These are phyloP conservation scores for Euzetes globulus DNA, from an alignment of 2,888 invertebrate genomes.

Conservation along the genomic window DNA sequence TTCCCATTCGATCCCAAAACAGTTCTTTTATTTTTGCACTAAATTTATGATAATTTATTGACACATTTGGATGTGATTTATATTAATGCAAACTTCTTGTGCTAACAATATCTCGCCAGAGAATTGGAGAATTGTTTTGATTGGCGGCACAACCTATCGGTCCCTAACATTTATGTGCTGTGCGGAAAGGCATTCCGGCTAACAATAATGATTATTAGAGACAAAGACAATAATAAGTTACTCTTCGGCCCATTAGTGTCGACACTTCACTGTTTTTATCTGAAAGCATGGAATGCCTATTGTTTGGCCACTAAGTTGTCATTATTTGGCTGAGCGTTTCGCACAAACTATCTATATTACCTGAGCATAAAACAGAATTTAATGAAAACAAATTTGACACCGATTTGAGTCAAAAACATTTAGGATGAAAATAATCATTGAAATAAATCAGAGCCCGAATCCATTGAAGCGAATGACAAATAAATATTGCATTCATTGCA, in stretches of 20 bases:
- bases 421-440: neutral
- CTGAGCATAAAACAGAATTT: neutral
- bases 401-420: neutral
- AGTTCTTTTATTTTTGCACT: neutral
- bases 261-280: neutral
- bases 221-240: conserved; percentile 23
- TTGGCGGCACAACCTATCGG: conserved; percentile 10
- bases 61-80: conserved; percentile 8
- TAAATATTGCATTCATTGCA: conserved; percentile 8
- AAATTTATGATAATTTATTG: conserved; percentile 23
- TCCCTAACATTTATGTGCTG: neutral
- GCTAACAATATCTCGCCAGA: neutral
- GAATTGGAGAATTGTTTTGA: neutral
- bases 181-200: neutral
- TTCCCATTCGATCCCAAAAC: neutral
- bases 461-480: conserved; percentile 1
- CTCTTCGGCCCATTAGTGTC: conserved; percentile 1
- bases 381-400: conserved; percentile 25
- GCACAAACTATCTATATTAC: neutral
- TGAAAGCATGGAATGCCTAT: neutral
- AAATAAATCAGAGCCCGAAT: conserved; percentile 7
- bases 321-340: neutral
- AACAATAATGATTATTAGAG: conserved; percentile 18
- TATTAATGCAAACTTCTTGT: conserved; percentile 18
- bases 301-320: neutral